phyloP scores from a whole-genome alignment of 2,888 invertebrate species.

The Aethes cnicana region DNA sequence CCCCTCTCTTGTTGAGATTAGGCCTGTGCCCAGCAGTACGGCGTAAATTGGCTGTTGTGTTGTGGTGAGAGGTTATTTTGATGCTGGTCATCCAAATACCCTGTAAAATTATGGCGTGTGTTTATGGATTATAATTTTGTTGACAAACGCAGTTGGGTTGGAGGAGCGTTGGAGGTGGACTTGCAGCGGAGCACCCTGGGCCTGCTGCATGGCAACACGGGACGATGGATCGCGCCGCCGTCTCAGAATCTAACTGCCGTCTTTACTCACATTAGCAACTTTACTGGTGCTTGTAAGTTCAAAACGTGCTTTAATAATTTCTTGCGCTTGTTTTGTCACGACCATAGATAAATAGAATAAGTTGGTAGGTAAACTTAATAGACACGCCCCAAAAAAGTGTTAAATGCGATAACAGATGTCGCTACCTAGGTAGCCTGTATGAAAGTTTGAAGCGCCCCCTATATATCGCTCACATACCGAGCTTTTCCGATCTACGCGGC shows the following conservation, averaged over 20 bases:
- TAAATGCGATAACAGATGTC: too few species aligned
- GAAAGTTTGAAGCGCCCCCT: too few species aligned
- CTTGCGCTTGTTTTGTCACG: neutral
- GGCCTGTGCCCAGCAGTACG: too few species aligned
- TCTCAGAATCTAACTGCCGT: constrained; percentile 79
- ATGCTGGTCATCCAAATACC: too few species aligned
- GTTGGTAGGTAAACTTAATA: neutral
- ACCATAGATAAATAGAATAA: too few species aligned
- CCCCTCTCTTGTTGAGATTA: too few species aligned
- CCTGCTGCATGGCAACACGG: constrained; percentile 84
- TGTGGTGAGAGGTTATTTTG: too few species aligned
- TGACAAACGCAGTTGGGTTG: constrained; percentile 72
- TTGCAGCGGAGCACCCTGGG: constrained; percentile 82
- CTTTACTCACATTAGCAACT: constrained; percentile 62
- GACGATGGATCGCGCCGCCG: constrained; percentile 82
- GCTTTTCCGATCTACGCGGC: too few species aligned
- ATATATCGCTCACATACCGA: too few species aligned
- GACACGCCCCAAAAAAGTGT: neutral
- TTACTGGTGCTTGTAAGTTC: constrained; percentile 68
- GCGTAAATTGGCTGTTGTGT: too few species aligned
- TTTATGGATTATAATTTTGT: neutral
- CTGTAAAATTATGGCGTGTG: neutral
- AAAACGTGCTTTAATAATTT: neutral
- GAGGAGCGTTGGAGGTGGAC: constrained; percentile 81
- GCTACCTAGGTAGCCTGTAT: too few species aligned